Percentiles rank a stretch among this genome's conserved stretches.
Evolutionary conservation across 2,113 vertebrate species (phyloP).

Genomic region (Electrona antarctica): DNA sequence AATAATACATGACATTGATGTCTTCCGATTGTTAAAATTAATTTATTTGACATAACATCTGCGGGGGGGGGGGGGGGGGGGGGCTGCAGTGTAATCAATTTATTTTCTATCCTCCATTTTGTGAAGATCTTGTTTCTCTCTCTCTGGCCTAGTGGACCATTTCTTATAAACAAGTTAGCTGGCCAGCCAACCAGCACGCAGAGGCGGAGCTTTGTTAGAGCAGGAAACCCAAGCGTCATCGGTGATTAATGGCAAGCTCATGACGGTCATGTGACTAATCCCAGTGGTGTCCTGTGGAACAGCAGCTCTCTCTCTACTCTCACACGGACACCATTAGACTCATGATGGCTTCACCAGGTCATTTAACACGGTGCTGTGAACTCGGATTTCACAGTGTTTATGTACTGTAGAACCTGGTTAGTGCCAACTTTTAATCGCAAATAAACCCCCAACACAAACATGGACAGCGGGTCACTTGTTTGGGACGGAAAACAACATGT

Average conservation of each 20-base stretch:
- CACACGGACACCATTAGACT: constrained; percentile 14
- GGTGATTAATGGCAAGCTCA: constrained; percentile 60
- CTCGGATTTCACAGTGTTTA: constrained; percentile 21
- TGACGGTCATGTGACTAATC: constrained; percentile 59
- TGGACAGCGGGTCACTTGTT: too few species aligned
- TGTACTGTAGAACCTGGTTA: background rate
- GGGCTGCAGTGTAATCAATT: too few species aligned
- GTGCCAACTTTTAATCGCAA: too few species aligned
- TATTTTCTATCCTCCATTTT: constrained; percentile 25
- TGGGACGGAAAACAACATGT: background rate
- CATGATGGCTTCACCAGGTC: constrained; percentile 19
- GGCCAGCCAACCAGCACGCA: constrained; percentile 24
- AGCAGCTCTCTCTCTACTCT: constrained; percentile 19
- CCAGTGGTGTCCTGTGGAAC: constrained; percentile 15
- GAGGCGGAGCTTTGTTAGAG: background rate
- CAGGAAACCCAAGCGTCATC: constrained; percentile 8
- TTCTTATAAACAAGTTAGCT: constrained; percentile 2
- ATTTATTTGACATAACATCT: too few species aligned
- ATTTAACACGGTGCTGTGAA: constrained; percentile 19
- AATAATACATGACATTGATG: too few species aligned
- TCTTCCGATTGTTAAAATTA: too few species aligned
- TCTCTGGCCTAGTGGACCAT: background rate
- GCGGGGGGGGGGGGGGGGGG: too few species aligned
- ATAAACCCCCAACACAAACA: too few species aligned
- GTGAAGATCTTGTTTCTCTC: background rate